phyloP scores from a whole-genome alignment of 1,140 invertebrate genomes.

The Callitettix versicolor region DNA sequence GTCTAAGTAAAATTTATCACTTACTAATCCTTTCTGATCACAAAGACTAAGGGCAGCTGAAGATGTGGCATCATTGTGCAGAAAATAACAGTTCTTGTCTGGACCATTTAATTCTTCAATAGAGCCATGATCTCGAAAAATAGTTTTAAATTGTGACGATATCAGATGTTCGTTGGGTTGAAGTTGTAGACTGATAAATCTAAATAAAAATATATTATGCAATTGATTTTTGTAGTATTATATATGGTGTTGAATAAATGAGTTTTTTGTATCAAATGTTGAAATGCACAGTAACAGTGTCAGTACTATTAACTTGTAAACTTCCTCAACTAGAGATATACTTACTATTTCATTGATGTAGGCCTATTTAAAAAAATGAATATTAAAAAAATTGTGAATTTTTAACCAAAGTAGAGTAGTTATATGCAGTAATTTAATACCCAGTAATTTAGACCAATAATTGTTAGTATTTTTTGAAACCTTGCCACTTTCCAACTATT shows the following conservation, averaged over 20 bases:
- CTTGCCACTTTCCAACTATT: too few relatives aligned
- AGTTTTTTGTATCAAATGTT: neutral
- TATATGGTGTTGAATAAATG: neutral
- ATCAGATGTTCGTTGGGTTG: constrained; percentile 38
- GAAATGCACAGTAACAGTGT: too few relatives aligned
- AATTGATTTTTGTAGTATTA: neutral
- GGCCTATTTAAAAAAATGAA: too few relatives aligned
- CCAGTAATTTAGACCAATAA: too few relatives aligned
- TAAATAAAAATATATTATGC: constrained; percentile 2
- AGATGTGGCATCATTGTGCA: constrained; percentile 34
- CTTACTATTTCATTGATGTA: too few relatives aligned
- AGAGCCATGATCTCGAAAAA: constrained; percentile 30
- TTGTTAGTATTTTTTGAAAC: too few relatives aligned
- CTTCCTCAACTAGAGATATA: too few relatives aligned
- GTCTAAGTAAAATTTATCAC: constrained; percentile 21
- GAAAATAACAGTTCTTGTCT: constrained; percentile 37
- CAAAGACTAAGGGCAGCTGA: constrained; percentile 43
- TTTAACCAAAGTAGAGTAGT: too few relatives aligned
- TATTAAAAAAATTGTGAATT: too few relatives aligned
- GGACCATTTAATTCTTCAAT: constrained; percentile 25
- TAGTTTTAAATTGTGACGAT: constrained; percentile 37
- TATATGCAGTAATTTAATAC: too few relatives aligned
- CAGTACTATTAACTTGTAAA: too few relatives aligned
- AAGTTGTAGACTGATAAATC: constrained; percentile 24
- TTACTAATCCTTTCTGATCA: constrained; percentile 35